Evolutionary conservation across 2,113 vertebrate genomes (phyloP), one percentile per base, ranked within the genome.

Genomic region (Sander vitreus): DNA sequence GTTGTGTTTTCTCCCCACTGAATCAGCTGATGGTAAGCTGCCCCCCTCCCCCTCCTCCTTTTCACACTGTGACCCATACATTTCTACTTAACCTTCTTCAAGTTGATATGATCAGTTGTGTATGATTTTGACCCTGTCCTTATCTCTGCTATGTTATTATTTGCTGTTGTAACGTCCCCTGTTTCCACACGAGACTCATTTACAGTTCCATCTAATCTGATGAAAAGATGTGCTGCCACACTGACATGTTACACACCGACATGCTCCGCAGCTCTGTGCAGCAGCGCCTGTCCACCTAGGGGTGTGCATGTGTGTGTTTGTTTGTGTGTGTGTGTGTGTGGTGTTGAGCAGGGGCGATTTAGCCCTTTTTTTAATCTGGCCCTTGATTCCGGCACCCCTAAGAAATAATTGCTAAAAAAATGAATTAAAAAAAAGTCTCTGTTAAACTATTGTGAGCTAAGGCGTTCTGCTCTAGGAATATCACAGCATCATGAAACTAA

Each of bases 201-300:
- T 84, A 84, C 73, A 81, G 73, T 85, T 89, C 62, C 23, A 65
- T 78, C 77, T 75, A 72, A 78, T 91, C 80, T 64, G 72, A 84
- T 80, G 39, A 85, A 6, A 77, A 69, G 70, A 54, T 51, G 55
- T 81, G 70, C 63, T 45, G 33, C 33, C 33, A 33, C 33, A 33
- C 6, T 33, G 30, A 30, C 36, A 8, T 7, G 36, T 36, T 36
- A 36, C 36, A 36, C 36, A 36, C 36, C 0, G 78, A 83, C 84
- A 25, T 51, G 69, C 84, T 90, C 74, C 3, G 45, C 33, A n/a
- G 80, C 77, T 63, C 69, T 45, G 72, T 76, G 84, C 68, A 36
- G 51, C 76, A 13, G 18, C 25, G 73, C 65, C 74, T 30, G 50
- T 73, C 72, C 76, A 71, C 63, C 16, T 59, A 54, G 63, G 81